Evolutionary conservation across 2,113 vertebrate species (phyloP), one percentile per base, ranked within the genome.

Genomic region (Strix aluco): DNA sequence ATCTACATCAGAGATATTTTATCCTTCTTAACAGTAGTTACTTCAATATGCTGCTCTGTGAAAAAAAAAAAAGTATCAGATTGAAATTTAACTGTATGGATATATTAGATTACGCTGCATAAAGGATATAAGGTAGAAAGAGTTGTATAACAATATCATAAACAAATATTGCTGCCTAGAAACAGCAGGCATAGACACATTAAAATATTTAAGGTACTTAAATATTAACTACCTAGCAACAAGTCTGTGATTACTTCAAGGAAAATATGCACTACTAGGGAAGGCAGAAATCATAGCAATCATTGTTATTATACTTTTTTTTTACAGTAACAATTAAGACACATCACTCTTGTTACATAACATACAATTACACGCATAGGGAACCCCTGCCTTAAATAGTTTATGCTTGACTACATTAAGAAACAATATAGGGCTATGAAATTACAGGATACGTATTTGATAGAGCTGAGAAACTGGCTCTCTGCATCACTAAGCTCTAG

Each of bases 141-240:
- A 51, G 47, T 90, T 97, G 88, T 57, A 82, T 94, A 96, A 92
- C 80, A 81, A 70, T 71, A 78, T 74, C 84, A 95, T 89, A 97
- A 97, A 97, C 94, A 97, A 97, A 97, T 96, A 96, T 2, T 95
- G 94, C 87, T 96, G 91, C 94, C 92, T 97, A 83, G 96, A 94
- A 85, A 97, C 94, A 80, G 70, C 73, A 95, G 91, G 79, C 81
- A 90, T 36, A 94, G 89, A 62, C 83, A 75, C 92, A 94, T 96
- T 92, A 88, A 95, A 97, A 96, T 96, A 93, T 94, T 97, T 96
- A 94, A 96, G 80, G 94, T 94, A 94, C 81, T 94, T 81, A 89
- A 78, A 90, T 86, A 93, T 84, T 94, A 92, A 78, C 74, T 67
- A 95, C 94, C 58, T 97, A 94, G 93, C 94, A 94, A 93, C 90